Evolutionary conservation across 2,888 invertebrate species (phyloP).

Genomic region (Didymodactylos carnosus): DNA sequence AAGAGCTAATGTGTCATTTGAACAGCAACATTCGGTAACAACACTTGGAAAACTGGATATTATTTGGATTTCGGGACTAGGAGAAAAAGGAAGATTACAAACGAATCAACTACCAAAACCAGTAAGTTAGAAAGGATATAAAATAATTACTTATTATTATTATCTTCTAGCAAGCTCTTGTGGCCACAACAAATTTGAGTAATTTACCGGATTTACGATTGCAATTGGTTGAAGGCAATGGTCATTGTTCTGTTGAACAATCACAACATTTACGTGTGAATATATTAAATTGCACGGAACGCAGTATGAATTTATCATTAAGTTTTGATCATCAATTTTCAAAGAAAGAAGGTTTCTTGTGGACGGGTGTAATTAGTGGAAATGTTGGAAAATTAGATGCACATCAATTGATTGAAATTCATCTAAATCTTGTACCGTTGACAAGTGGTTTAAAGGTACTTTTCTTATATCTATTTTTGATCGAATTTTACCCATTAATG

Average conservation of each 20-base stretch:
- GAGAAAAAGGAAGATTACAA: slow-evolving; percentile 83
- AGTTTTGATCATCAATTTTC: not conserved
- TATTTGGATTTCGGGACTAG: slow-evolving; percentile 86
- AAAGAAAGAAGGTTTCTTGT: not conserved
- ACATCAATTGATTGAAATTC: not conserved
- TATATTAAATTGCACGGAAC: not conserved
- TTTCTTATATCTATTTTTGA: too few species aligned
- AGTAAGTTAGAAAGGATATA: slow-evolving; percentile 37
- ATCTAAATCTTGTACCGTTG: not conserved
- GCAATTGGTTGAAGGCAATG: not conserved
- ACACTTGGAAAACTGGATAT: slow-evolving; percentile 77
- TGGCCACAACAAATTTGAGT: not conserved
- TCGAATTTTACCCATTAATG: too few species aligned
- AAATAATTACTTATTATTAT: not conserved
- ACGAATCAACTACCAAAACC: slow-evolving; percentile 78
- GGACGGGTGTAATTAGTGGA: not conserved
- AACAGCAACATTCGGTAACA: not conserved
- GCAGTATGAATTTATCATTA: not conserved
- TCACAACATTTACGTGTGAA: not conserved
- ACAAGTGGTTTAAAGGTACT: not conserved
- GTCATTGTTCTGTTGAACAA: not conserved
- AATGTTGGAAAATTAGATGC: not conserved
- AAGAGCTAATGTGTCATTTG: slow-evolving; percentile 59
- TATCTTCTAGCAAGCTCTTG: not conserved
- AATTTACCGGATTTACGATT: not conserved